Evolutionary conservation across 2,797 vertebrate species (phyloP).

Genomic region (Jordanella pulchra): DNA sequence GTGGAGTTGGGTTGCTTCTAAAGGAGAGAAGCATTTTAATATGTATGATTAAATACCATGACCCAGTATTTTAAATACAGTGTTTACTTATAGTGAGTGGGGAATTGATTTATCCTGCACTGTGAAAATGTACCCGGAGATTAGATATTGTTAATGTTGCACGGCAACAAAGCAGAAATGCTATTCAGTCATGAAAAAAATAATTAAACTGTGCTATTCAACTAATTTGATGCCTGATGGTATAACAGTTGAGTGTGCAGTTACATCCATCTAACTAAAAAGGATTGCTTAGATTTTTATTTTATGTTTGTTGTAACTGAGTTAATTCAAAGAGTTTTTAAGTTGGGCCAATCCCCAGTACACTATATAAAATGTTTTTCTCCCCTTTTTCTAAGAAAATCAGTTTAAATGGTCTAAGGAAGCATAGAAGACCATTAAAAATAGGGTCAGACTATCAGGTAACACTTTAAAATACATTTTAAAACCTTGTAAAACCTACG

Average conservation of each 20-base stretch:
- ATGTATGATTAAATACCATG: neutral
- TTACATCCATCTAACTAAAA: neutral
- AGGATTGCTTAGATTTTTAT: neutral
- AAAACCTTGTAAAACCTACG: neutral
- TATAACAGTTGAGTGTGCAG: neutral
- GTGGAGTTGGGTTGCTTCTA: neutral
- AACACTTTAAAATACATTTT: neutral
- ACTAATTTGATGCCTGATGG: neutral
- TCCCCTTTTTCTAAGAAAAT: neutral
- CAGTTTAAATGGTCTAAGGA: neutral
- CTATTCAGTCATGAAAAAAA: neutral
- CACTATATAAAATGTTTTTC: neutral
- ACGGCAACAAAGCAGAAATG: neutral
- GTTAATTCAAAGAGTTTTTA: neutral
- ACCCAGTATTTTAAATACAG: neutral
- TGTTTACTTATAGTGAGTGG: neutral
- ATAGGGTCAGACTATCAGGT: neutral
- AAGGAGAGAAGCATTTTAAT: conserved; percentile 4
- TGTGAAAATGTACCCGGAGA: neutral
- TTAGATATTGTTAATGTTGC: neutral
- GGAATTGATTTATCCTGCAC: neutral
- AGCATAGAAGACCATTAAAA: neutral
- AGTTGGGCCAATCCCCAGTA: too few relatives aligned
- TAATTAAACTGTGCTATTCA: neutral
- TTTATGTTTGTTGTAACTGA: neutral